Evolutionary conservation across 1,140 invertebrate genomes (phyloP), one percentile per base, ranked within the genome.

Genomic region (Anadara kagoshimensis): DNA sequence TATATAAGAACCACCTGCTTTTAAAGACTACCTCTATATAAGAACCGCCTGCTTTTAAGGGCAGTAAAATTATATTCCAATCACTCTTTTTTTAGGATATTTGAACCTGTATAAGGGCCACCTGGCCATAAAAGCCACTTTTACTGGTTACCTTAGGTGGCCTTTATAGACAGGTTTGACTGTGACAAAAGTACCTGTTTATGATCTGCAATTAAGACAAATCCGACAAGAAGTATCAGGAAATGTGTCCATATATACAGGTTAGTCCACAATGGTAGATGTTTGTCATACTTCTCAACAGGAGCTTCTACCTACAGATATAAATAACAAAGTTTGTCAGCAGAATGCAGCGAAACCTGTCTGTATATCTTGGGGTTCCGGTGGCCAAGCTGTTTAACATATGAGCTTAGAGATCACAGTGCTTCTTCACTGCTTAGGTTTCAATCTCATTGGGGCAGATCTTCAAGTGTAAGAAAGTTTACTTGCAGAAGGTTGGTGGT

Each of bases 171-270:
- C n/a, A n/a, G n/a, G n/a, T n/a, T n/a, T n/a, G n/a, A n/a, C n/a
- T n/a, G n/a, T n/a, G n/a, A 53, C 29, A 16, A 61, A 18, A 47
- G 59, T 73, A 84, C 82, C 64, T 73, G 20, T 71, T 73, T 75
- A 36, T 71, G 58, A 12, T 59, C 22, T n/a, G 57, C 44, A 4
- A 83, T 56, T 12, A 61, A 10, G n/a, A 56, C 73, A 67, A 79
- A 74, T 22, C 71, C 77, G 5, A 73, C 91, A 10, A 94, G 80
- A 0, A 94, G 90, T 1, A 93, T 82, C 41, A 90, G 81, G 83
- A 95, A 95, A 83, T 96, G 94, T 0, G 93, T 47, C 10, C 92
- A 83, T 12, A 94, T 87, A 78, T 95, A 95, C 0, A 92, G 44
- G 73, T 92, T 94, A 77, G 92, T 92, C 93, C 93, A 94, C 0